Evolutionary conservation across 2,113 vertebrate species (phyloP).

Genomic region (Sialia sialis): DNA sequence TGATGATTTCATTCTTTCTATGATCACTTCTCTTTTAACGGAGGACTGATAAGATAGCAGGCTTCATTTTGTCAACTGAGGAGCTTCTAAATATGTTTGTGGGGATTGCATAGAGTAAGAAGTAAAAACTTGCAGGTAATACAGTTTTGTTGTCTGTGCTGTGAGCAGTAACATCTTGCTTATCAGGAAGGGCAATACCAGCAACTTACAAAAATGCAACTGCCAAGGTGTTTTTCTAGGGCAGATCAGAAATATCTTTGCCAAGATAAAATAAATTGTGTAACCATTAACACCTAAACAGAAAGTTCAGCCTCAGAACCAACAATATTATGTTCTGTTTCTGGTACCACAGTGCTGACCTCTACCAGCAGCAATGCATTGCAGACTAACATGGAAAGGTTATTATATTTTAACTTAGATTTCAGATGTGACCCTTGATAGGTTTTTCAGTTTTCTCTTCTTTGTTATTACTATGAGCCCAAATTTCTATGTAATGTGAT

Average conservation of each 20-base stretch:
- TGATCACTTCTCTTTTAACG: not conserved
- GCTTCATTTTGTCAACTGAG: not conserved
- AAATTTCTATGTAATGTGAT: conserved; percentile 29
- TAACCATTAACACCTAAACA: not conserved
- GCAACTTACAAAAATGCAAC: not conserved
- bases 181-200: not conserved
- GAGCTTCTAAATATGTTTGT: not conserved
- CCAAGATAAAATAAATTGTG: not conserved
- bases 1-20: not conserved
- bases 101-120: not conserved
- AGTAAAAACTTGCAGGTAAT: not conserved
- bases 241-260: not conserved
- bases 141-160: not conserved
- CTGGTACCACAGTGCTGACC: not conserved
- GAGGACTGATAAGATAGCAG: not conserved
- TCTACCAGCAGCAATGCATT: not conserved
- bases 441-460: conserved; percentile 1
- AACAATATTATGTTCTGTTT: not conserved
- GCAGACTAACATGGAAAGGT: not conserved
- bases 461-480: not conserved
- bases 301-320: not conserved
- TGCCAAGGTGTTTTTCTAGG: not conserved
- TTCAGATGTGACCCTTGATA: not conserved
- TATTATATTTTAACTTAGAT: not conserved
- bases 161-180: not conserved